phyloP scores from a whole-genome alignment of 2,888 invertebrate genomes.

The Phanerotoma sp. region DNA sequence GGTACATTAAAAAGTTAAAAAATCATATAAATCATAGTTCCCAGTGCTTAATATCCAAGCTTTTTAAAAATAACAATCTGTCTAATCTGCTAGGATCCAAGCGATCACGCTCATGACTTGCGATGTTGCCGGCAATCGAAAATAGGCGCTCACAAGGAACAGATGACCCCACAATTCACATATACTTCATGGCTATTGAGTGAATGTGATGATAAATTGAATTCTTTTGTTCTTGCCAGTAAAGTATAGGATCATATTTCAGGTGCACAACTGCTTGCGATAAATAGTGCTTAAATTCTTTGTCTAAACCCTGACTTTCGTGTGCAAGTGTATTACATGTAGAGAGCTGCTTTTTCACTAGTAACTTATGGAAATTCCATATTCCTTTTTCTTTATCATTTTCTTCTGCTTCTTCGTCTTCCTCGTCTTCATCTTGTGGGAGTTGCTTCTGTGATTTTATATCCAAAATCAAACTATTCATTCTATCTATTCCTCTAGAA shows the following conservation, averaged over 20 bases:
- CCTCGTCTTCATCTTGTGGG: background rate
- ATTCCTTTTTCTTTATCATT: conserved; percentile 6
- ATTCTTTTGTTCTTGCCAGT: conserved; percentile 4
- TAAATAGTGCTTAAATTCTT: conserved; percentile 18
- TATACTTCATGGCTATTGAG: conserved; percentile 10
- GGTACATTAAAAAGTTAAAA: no score
- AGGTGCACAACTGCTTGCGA: conserved; percentile 1
- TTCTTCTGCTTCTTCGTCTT: background rate
- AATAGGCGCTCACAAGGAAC: conserved; percentile 18
- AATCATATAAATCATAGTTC: background rate
- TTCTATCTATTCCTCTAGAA: background rate
- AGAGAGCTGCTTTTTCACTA: background rate
- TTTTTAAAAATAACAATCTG: background rate
- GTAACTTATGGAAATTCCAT: conserved; percentile 9
- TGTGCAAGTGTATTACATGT: background rate
- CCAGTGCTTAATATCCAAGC: background rate
- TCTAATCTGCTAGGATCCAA: background rate
- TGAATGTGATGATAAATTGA: background rate
- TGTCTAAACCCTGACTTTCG: background rate
- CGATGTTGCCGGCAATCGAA: conserved; percentile 13
- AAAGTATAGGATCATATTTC: conserved; percentile 8
- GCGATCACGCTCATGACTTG: background rate
- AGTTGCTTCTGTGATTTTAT: background rate
- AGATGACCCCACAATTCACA: conserved; percentile 6
- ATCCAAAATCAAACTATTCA: background rate